phyloP scores from a whole-genome alignment of 2,888 invertebrate genomes.

The Nymphalis c-album region DNA sequence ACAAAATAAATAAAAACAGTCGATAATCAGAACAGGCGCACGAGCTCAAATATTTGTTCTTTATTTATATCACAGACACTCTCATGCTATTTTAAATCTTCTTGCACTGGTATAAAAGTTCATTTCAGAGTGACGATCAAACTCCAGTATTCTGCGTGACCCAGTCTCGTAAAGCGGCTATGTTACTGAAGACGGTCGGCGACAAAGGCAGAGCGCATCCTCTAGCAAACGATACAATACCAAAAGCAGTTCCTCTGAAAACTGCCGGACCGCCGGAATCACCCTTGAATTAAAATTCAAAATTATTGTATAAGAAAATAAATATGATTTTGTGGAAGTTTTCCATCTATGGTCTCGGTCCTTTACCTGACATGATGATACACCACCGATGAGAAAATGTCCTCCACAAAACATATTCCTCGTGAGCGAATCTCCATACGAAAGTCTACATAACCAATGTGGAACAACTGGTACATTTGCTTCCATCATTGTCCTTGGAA shows the following conservation, averaged over 20 bases:
- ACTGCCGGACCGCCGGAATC: slow-evolving; percentile 77
- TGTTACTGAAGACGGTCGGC: slow-evolving; percentile 74
- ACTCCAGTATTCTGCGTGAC: slow-evolving; percentile 70
- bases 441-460: slow-evolving; percentile 69
- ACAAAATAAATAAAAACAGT: slow-evolving; percentile 53
- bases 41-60: slow-evolving; percentile 39
- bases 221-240: slow-evolving; percentile 75
- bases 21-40: slow-evolving; percentile 36
- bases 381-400: slow-evolving; percentile 78
- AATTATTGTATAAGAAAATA: not conserved
- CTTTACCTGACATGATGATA: slow-evolving; percentile 80
- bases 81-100: slow-evolving; percentile 35
- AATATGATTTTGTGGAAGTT: not conserved
- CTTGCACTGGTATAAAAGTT: slow-evolving; percentile 27
- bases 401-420: slow-evolving; percentile 83
- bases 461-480: slow-evolving; percentile 76
- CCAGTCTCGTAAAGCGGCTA: slow-evolving; percentile 71
- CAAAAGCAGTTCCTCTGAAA: slow-evolving; percentile 70
- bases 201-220: slow-evolving; percentile 76
- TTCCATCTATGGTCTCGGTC: not conserved
- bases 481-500: slow-evolving; percentile 71
- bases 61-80: slow-evolving; percentile 57
- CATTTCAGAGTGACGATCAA: slow-evolving; percentile 42
- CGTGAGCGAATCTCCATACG: slow-evolving; percentile 76
- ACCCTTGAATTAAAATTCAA: slow-evolving; percentile 53